Percentiles rank a stretch among this genome's conserved stretches.
Conservation (phyloP, 2,888 invertebrate species). For the Sarcophaga caerulescens region DNA sequence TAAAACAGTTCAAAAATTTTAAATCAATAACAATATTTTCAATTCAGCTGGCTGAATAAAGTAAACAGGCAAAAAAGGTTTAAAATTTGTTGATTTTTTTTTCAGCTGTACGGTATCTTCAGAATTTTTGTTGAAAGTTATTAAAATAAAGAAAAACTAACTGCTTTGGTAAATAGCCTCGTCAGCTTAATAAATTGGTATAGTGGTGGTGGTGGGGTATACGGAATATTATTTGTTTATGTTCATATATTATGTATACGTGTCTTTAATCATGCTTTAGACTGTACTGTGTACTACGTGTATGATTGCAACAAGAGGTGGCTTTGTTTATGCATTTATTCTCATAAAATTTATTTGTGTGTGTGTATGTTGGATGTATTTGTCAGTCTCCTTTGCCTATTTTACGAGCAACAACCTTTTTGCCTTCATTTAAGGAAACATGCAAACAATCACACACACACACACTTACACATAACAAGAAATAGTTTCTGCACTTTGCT, state of each 20-base stretch:
- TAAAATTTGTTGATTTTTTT: too few species aligned
- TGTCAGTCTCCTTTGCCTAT: slow-evolving; percentile 74
- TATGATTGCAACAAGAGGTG: too few species aligned
- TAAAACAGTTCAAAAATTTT: not conserved
- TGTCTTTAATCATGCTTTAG: too few species aligned
- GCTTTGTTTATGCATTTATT: too few species aligned
- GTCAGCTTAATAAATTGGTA: too few species aligned
- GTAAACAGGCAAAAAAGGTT: too few species aligned
- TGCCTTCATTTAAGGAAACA: slow-evolving; percentile 70
- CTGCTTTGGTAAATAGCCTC: too few species aligned
- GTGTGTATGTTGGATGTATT: slow-evolving; percentile 24
- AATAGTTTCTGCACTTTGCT: slow-evolving; percentile 1
- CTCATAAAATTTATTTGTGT: not conserved
- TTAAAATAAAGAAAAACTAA: too few species aligned
- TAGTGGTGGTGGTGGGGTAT: too few species aligned
- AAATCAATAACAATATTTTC: not conserved
- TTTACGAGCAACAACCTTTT: slow-evolving; percentile 75
- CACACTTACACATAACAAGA: not conserved
- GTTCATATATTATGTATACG: slow-evolving; percentile 1
- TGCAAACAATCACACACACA: slow-evolving; percentile 3
- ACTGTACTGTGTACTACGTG: not conserved
- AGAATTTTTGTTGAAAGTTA: too few species aligned
- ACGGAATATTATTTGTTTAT: too few species aligned
- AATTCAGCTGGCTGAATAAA: not conserved
- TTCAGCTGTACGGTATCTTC: too few species aligned